Evolutionary conservation across 2,113 vertebrate species (phyloP).

Genomic region (Hepsetus odoe): DNA sequence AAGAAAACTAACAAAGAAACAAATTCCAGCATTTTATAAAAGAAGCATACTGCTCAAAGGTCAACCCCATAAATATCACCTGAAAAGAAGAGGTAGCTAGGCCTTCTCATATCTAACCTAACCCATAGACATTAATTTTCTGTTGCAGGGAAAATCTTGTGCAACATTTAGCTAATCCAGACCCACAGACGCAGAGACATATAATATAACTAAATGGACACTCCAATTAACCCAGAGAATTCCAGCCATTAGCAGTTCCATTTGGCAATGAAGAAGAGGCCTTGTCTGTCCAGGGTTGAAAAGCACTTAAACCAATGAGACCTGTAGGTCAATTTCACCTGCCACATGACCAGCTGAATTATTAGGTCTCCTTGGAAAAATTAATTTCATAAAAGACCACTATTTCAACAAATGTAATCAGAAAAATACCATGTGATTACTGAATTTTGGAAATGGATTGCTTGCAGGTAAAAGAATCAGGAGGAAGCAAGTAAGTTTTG

Average conservation of each 20-base stretch:
- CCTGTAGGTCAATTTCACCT: neutral
- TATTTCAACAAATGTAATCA: neutral
- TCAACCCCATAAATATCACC: slow-evolving; percentile 36
- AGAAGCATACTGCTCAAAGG: slow-evolving; percentile 37
- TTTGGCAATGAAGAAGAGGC: neutral
- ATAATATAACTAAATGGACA: slow-evolving; percentile 51
- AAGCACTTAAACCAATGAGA: neutral
- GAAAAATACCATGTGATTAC: neutral
- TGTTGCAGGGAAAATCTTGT: slow-evolving; percentile 39
- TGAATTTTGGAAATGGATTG: neutral
- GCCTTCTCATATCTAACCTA: no score
- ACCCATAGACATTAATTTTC: slow-evolving; percentile 56
- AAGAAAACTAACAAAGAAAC: neutral
- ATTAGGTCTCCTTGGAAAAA: neutral
- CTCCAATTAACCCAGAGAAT: slow-evolving; percentile 58
- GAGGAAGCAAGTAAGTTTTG: no score
- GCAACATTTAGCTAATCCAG: slow-evolving; percentile 44
- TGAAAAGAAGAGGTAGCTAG: slow-evolving; percentile 24
- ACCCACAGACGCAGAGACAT: slow-evolving; percentile 19
- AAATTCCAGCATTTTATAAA: neutral
- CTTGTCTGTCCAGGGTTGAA: neutral
- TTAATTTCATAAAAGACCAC: neutral
- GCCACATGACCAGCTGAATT: neutral
- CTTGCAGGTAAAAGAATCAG: neutral
- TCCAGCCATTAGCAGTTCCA: slow-evolving; percentile 20